Evolutionary conservation across 1,140 invertebrate genomes (phyloP).

Genomic region (Theocolax elegans): DNA sequence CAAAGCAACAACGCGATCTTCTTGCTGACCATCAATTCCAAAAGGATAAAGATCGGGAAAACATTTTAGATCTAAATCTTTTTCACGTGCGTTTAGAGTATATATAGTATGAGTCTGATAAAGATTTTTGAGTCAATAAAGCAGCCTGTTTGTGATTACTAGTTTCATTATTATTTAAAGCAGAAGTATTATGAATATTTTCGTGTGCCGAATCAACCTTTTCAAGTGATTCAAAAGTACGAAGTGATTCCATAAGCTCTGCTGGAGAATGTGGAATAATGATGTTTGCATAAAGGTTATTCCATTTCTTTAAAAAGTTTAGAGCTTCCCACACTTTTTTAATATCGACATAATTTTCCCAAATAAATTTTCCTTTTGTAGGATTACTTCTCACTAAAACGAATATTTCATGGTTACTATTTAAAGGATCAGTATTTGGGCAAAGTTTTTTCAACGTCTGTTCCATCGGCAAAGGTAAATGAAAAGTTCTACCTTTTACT

Average conservation of each 20-base stretch:
- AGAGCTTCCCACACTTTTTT: constrained; percentile 2
- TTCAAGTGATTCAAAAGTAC: not conserved
- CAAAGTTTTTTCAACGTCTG: too few relatives aligned
- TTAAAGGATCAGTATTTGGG: too few relatives aligned
- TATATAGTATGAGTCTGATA: constrained; percentile 52
- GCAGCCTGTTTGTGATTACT: not conserved
- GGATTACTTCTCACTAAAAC: too few relatives aligned
- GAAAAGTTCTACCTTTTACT: too few relatives aligned
- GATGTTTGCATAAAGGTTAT: constrained; percentile 44
- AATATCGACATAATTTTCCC: too few relatives aligned
- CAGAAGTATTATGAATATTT: not conserved
- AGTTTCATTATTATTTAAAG: not conserved
- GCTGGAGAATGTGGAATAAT: constrained; percentile 35
- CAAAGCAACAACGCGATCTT: constrained; percentile 40
- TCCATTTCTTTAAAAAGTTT: not conserved
- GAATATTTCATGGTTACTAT: too few relatives aligned
- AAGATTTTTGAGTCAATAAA: constrained; percentile 44
- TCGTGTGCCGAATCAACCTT: not conserved
- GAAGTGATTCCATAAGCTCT: constrained; percentile 21
- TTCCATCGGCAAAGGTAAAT: too few relatives aligned
- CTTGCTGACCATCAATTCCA: constrained; percentile 50
- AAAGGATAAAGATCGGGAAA: constrained; percentile 55
- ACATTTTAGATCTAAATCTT: constrained; percentile 50
- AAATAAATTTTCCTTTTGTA: too few relatives aligned
- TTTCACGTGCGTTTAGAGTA: constrained; percentile 40